A percentile compares a stretch with the other conserved stretches of the same genome.
These are phyloP conservation scores for Oxygymnocypris stewartii DNA, from an alignment of 2,113 vertebrate species.

Conservation along the genomic window DNA sequence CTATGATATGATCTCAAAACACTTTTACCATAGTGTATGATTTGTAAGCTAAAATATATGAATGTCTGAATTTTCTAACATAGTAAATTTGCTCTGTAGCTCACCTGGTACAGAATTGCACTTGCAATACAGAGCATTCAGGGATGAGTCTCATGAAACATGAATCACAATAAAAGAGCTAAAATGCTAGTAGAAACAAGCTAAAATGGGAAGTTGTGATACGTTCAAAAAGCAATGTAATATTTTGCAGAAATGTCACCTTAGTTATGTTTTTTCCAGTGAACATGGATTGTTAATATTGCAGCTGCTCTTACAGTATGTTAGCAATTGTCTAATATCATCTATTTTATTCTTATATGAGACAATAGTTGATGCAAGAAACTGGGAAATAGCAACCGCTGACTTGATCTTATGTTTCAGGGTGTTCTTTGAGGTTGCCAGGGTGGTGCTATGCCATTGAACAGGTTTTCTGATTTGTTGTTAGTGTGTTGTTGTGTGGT, in stretches of 20 bases:
- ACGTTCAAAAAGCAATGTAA: not conserved
- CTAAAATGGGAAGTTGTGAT: not conserved
- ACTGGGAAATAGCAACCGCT: too few species aligned
- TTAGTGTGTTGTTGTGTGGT: not conserved
- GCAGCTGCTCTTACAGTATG: not conserved
- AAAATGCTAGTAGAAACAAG: not conserved
- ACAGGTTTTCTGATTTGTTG: not conserved
- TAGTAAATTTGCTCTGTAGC: not conserved
- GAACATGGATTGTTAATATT: not conserved
- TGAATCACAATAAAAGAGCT: not conserved
- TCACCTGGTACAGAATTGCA: not conserved
- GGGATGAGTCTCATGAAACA: not conserved
- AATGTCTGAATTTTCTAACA: not conserved
- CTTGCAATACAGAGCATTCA: not conserved
- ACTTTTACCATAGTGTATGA: not conserved
- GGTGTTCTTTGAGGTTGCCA: too few species aligned
- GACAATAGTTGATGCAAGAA: not conserved
- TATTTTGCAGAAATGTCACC: not conserved
- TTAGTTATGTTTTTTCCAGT: not conserved
- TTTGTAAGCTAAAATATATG: not conserved
- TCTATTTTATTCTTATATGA: not conserved
- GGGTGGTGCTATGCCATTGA: too few species aligned
- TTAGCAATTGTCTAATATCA: not conserved
- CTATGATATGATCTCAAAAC: not conserved
- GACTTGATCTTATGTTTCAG: too few species aligned